phyloP scores from a whole-genome alignment of 2,888 invertebrate genomes.

The Chrysopilus asiliformis region DNA sequence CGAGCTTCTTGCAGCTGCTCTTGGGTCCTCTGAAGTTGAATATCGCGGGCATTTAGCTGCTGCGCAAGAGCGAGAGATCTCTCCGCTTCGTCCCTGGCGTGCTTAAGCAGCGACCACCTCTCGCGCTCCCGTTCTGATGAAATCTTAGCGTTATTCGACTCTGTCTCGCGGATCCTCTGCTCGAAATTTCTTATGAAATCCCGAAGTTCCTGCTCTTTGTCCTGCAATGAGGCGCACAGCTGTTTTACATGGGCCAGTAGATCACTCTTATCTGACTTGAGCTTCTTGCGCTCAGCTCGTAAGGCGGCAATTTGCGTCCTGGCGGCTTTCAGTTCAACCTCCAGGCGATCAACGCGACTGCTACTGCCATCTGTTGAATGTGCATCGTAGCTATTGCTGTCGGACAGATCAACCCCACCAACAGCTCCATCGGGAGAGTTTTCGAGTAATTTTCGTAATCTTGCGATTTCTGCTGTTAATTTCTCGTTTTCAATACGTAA shows the following conservation, averaged over 20 bases:
- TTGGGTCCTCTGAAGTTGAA: constrained; percentile 71
- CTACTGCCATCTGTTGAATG: constrained; percentile 29
- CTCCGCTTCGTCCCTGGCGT: constrained; percentile 83
- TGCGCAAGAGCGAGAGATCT: constrained; percentile 73
- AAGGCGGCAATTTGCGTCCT: constrained; percentile 45
- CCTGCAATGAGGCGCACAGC: constrained; percentile 82
- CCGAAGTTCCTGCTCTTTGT: constrained; percentile 84
- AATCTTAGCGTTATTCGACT: constrained; percentile 47
- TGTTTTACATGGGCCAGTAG: constrained; percentile 89
- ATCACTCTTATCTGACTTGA: constrained; percentile 89
- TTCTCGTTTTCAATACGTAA: constrained; percentile 60
- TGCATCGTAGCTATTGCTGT: constrained; percentile 33
- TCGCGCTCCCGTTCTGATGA: constrained; percentile 68
- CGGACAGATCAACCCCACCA: constrained; percentile 34
- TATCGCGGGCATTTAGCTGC: constrained; percentile 74
- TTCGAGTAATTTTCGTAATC: constrained; percentile 36
- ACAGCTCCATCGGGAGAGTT: constrained; percentile 47
- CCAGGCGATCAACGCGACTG: constrained; percentile 39
- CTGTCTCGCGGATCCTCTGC: constrained; percentile 70
- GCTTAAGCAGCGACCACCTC: constrained; percentile 73
- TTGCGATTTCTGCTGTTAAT: constrained; percentile 38
- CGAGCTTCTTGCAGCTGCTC: constrained; percentile 73
- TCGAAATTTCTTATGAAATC: constrained; percentile 93
- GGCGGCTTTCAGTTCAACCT: constrained; percentile 33
- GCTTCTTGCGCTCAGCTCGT: constrained; percentile 77